These are phyloP conservation scores for Nesidiocoris tenuis DNA, from an alignment of 2,888 invertebrate genomes.

Conservation along the genomic window DNA sequence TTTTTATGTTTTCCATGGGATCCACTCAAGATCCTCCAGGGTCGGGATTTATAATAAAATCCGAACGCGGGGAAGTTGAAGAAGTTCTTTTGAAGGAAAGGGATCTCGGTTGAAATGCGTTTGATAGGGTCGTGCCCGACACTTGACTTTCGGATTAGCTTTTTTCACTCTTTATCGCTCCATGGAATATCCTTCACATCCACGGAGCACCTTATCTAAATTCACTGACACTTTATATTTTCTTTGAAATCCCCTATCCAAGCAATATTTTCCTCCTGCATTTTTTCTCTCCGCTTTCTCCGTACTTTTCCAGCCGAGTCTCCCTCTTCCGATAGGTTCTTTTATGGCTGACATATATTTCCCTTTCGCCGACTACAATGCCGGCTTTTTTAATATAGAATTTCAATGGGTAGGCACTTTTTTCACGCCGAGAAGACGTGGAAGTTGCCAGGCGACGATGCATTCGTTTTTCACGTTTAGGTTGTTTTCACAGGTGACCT, in stretches of 20 bases:
- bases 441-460: neutral
- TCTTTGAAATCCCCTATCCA: slow-evolving; percentile 39
- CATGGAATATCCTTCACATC: slow-evolving; percentile 33
- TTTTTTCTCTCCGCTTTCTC: neutral
- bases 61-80: neutral
- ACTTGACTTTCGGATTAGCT: slow-evolving; percentile 40
- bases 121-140: slow-evolving; percentile 23
- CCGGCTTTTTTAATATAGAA: slow-evolving; percentile 28
- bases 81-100: slow-evolving; percentile 1
- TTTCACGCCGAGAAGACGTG: neutral
- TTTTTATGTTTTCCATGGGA: no score
- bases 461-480: no score
- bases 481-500: no score
- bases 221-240: slow-evolving; percentile 45
- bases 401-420: slow-evolving; percentile 36
- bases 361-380: slow-evolving; percentile 23
- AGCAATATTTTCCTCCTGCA: slow-evolving; percentile 36
- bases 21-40: neutral
- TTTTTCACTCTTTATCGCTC: slow-evolving; percentile 43
- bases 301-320: neutral
- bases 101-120: slow-evolving; percentile 29
- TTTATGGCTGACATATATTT: slow-evolving; percentile 42
- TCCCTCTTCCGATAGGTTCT: slow-evolving; percentile 28
- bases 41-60: neutral
- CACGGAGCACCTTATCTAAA: slow-evolving; percentile 40